phyloP scores from a whole-genome alignment of 2,797 vertebrate species.

The Poecilia velifera region DNA sequence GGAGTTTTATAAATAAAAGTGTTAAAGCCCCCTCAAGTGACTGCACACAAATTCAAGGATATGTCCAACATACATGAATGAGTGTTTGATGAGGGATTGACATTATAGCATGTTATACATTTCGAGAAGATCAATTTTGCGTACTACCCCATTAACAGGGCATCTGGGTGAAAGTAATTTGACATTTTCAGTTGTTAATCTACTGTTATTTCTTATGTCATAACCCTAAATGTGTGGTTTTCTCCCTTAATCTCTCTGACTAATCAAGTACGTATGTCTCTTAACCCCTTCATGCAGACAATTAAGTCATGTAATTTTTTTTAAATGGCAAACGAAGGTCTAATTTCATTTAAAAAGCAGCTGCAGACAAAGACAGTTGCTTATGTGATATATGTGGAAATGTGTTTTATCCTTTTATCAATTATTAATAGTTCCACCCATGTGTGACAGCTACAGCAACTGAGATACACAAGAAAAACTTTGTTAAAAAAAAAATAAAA shows the following conservation, averaged over 20 bases:
- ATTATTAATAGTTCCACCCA: neutral
- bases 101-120: no score
- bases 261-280: slow-evolving; percentile 61
- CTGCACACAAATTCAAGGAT: no score
- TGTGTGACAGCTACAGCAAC: neutral
- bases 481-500: neutral
- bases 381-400: neutral
- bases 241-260: slow-evolving; percentile 41
- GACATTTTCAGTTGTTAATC: slow-evolving; percentile 41
- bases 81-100: no score
- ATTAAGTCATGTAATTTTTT: slow-evolving; percentile 20
- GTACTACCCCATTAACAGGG: no score
- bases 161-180: no score
- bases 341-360: slow-evolving; percentile 11
- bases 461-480: neutral
- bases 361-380: neutral
- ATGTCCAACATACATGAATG: no score
- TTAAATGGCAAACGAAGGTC: slow-evolving; percentile 33
- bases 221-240: slow-evolving; percentile 68
- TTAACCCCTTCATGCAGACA: slow-evolving; percentile 23
- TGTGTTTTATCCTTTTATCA: neutral
- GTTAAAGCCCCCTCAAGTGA: no score
- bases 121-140: no score
- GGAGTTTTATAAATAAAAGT: no score
- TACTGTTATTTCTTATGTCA: slow-evolving; percentile 54